A percentile compares a stretch with the other conserved stretches of the same genome.
Evolutionary conservation across 2,113 vertebrate genomes (phyloP).

Genomic region (Zingel zingel): DNA sequence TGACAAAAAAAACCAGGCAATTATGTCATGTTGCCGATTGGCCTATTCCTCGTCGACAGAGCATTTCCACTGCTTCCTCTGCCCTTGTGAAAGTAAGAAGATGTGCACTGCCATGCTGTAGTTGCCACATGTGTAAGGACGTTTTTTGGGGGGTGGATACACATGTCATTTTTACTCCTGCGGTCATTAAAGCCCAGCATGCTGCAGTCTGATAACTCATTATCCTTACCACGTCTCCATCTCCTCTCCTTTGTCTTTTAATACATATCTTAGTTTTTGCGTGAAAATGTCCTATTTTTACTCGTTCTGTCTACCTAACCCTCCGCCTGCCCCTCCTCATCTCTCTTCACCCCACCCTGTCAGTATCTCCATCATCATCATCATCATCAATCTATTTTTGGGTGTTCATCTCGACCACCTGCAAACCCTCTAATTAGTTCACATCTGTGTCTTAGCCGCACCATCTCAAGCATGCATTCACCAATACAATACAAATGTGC

Average conservation of each 20-base stretch:
- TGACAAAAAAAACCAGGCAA: constrained; percentile 34
- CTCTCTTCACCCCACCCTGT: constrained; percentile 36
- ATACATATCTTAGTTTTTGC: constrained; percentile 19
- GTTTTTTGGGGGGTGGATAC: background rate
- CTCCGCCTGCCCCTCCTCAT: background rate
- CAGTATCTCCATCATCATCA: constrained; percentile 59
- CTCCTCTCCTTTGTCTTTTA: constrained; percentile 34
- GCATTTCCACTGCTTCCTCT: constrained; percentile 34
- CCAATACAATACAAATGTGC: constrained; percentile 45
- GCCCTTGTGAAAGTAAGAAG: constrained; percentile 14
- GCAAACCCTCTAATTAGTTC: constrained; percentile 85
- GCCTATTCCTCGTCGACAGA: constrained; percentile 3
- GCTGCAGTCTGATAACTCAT: constrained; percentile 42
- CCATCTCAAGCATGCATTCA: constrained; percentile 59
- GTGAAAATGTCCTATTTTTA: constrained; percentile 33
- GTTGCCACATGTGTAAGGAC: background rate
- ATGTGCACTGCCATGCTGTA: background rate
- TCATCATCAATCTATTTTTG: constrained; percentile 79
- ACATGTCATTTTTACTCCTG: constrained; percentile 2
- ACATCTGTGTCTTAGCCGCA: constrained; percentile 81
- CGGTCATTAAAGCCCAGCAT: constrained; percentile 40
- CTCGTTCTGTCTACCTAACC: constrained; percentile 25
- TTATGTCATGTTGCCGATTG: constrained; percentile 45
- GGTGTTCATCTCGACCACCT: constrained; percentile 81
- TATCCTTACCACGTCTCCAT: constrained; percentile 14